Percentiles rank a stretch among this genome's conserved stretches.
These are phyloP conservation scores for Osedax frankpressi DNA, from an alignment of 2,888 invertebrate genomes.

Conservation along the genomic window DNA sequence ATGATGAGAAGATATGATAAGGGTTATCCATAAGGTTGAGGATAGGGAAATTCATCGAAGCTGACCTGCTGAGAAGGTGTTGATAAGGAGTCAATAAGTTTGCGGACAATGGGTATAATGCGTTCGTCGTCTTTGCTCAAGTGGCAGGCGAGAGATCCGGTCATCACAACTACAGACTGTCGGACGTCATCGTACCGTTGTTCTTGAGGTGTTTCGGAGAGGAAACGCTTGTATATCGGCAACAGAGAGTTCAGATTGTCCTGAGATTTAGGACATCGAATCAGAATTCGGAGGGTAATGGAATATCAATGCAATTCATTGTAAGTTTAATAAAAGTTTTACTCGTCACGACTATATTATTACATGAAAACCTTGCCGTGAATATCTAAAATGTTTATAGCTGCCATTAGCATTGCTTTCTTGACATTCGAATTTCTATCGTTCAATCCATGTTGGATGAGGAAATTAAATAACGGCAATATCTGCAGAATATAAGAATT, in stretches of 20 bases:
- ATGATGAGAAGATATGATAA: no score
- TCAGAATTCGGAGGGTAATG: no score
- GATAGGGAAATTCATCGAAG: no score
- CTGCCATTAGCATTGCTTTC: conserved; percentile 80
- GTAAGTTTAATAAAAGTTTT: no score
- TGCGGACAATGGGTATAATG: conserved; percentile 81
- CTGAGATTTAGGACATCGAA: no score
- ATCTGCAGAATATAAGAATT: no score
- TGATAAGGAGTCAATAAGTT: conserved; percentile 75
- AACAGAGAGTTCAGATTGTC: conserved; percentile 58
- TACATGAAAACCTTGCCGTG: conserved; percentile 88
- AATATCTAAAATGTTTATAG: conserved; percentile 74
- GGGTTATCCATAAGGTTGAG: no score
- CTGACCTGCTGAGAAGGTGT: conserved; percentile 84
- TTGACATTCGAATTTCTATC: conserved; percentile 72
- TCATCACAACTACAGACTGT: conserved; percentile 86
- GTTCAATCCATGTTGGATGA: conserved; percentile 56
- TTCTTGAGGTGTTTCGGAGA: conserved; percentile 80
- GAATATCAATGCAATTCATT: no score
- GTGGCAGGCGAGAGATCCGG: conserved; percentile 93
- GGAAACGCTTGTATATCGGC: conserved; percentile 81
- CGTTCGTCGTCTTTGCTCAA: conserved; percentile 74
- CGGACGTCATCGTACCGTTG: conserved; percentile 79
- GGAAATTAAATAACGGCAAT: conserved; percentile 47
- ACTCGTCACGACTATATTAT: no score